Conservation (phyloP, 2,797 vertebrate species). For the Micropoecilia bifurca region DNA sequence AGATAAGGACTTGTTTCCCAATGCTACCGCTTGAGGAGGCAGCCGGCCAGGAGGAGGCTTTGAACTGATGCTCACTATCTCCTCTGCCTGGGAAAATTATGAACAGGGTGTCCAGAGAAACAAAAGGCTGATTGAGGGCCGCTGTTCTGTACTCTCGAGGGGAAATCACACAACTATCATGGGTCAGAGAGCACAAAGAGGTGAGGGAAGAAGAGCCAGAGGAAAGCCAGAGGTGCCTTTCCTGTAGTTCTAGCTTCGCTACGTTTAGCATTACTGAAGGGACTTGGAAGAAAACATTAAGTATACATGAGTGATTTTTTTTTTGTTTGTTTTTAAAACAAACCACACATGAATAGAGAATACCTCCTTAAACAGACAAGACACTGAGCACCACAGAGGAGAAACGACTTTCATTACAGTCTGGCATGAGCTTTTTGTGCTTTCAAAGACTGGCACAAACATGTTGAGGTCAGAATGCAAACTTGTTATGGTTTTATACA, state of each 20-base stretch:
- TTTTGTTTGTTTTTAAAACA: conserved; percentile 38
- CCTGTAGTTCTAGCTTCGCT: conserved; percentile 25
- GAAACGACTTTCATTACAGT: conserved; percentile 19
- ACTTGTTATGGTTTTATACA: background rate
- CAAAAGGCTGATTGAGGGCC: conserved; percentile 78
- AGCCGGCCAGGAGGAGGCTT: conserved; percentile 75
- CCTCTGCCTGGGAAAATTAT: conserved; percentile 78
- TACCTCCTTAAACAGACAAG: conserved; percentile 33
- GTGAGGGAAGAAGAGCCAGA: conserved; percentile 41
- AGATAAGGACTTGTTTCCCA: conserved; percentile 76
- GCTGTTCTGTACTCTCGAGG: conserved; percentile 55
- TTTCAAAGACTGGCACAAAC: conserved; percentile 3
- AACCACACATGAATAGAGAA: conserved; percentile 60
- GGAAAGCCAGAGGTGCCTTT: conserved; percentile 62
- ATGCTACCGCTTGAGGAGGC: conserved; percentile 71
- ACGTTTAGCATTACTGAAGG: conserved; percentile 53
- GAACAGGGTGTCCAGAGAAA: conserved; percentile 68
- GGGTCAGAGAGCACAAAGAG: conserved; percentile 67
- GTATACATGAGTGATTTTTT: conserved; percentile 47
- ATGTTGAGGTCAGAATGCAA: background rate
- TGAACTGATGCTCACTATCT: conserved; percentile 84
- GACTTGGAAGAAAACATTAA: conserved; percentile 49
- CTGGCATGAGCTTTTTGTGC: background rate
- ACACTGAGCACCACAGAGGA: conserved; percentile 7
- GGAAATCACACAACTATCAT: conserved; percentile 68